These are phyloP conservation scores for Pardalotus punctatus DNA, from an alignment of 2,113 vertebrate species.

Conservation along the genomic window DNA sequence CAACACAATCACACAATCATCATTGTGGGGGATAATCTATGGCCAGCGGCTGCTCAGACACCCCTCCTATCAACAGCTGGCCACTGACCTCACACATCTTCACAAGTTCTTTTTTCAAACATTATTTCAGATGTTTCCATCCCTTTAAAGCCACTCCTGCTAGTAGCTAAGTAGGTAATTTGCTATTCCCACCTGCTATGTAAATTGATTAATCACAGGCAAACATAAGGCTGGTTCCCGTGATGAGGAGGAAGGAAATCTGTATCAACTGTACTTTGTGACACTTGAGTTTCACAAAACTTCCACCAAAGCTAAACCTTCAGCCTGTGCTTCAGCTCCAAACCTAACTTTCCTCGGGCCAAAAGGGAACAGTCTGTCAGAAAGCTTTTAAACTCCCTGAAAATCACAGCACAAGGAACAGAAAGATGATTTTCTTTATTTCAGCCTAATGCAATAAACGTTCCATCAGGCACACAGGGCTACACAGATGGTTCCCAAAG, in stretches of 20 bases:
- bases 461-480: not conserved
- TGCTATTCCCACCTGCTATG: not conserved
- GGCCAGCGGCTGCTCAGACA: not conserved
- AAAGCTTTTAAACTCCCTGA: not conserved
- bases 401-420: not conserved
- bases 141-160: not conserved
- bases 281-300: not conserved
- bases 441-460: not conserved
- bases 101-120: not conserved
- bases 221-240: not conserved
- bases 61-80: not conserved
- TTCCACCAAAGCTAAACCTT: not conserved
- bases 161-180: not conserved
- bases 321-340: not conserved
- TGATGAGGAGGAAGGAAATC: not conserved
- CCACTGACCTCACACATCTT: not conserved
- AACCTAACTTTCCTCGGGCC: not conserved
- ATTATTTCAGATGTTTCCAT: not conserved
- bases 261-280: not conserved
- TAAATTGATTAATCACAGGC: constrained; percentile 6
- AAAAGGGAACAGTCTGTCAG: not conserved
- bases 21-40: not conserved
- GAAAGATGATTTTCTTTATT: not conserved
- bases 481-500: constrained; percentile 35
- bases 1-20: not conserved